Percentiles rank a stretch among this genome's conserved stretches.
Evolutionary conservation across 2,113 vertebrate genomes (phyloP).

Genomic region (Pterocles orientalis): DNA sequence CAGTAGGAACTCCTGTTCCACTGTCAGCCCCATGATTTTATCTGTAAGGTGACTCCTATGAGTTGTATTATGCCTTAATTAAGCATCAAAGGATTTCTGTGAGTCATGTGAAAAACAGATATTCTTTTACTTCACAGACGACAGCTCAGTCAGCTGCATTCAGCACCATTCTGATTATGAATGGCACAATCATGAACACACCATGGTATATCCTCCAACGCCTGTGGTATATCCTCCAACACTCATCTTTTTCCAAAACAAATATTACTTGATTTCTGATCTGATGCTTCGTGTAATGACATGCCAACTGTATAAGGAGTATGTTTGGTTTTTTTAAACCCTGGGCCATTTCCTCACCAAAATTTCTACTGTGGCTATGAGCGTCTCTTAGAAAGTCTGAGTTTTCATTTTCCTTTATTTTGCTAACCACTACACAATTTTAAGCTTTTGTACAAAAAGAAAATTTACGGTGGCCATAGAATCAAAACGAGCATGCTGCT

Average conservation of each 20-base stretch:
- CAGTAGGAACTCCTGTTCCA: not conserved
- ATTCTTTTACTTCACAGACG: not conserved
- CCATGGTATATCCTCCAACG: not conserved
- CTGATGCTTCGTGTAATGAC: not conserved
- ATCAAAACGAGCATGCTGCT: not conserved
- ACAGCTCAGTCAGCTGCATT: conserved; percentile 6
- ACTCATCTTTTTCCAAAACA: conserved; percentile 12
- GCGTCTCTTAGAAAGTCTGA: not conserved
- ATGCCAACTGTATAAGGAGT: not conserved
- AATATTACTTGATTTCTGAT: conserved; percentile 7
- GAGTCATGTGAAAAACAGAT: not conserved
- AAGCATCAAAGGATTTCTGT: not conserved
- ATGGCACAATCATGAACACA: not conserved
- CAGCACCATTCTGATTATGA: not conserved
- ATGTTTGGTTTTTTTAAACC: not conserved
- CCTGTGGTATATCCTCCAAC: not conserved
- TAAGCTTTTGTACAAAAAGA: conserved; percentile 31
- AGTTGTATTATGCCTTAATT: not conserved
- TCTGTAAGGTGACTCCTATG: not conserved
- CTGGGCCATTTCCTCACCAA: not conserved
- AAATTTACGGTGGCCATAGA: not conserved
- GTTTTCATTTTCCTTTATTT: not conserved
- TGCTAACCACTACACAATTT: not conserved
- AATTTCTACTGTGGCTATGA: not conserved
- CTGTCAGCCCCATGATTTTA: not conserved